Conservation (phyloP, 2,888 invertebrate species). For the Pristionchus maxplancki region DNA sequence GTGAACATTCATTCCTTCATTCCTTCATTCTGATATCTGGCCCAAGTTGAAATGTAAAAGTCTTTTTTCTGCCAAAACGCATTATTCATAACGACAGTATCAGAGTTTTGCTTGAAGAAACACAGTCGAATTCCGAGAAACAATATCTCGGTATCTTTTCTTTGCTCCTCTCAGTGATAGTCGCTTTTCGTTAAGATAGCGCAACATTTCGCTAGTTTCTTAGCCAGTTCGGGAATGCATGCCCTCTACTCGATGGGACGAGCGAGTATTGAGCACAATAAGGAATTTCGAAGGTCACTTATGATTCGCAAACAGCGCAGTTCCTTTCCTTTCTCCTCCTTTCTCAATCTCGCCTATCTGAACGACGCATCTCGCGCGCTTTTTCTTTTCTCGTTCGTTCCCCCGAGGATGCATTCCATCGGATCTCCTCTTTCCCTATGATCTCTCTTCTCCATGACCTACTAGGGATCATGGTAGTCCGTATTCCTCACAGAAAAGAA, state of each 20-base stretch:
- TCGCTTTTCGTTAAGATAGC: neutral
- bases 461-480: neutral
- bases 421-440: neutral
- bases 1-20: neutral
- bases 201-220: neutral
- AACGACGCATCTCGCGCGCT: slow-evolving; percentile 17
- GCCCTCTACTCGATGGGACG: too few relatives aligned
- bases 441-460: neutral
- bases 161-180: neutral
- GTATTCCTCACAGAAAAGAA: neutral
- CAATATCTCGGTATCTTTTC: neutral
- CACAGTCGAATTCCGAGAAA: neutral
- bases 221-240: neutral
- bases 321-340: neutral
- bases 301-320: slow-evolving; percentile 26
- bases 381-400: neutral
- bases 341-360: slow-evolving; percentile 35
- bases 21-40: too few relatives aligned
- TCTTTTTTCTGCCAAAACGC: too few relatives aligned
- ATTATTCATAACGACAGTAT: too few relatives aligned
- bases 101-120: too few relatives aligned
- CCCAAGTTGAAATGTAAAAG: too few relatives aligned
- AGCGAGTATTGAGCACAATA: neutral
- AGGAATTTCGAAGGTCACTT: slow-evolving; percentile 23
- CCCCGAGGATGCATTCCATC: neutral